Base-by-base conservation (phyloP, 2,888 invertebrate genomes). In the Agrochola circellaris region DNA sequence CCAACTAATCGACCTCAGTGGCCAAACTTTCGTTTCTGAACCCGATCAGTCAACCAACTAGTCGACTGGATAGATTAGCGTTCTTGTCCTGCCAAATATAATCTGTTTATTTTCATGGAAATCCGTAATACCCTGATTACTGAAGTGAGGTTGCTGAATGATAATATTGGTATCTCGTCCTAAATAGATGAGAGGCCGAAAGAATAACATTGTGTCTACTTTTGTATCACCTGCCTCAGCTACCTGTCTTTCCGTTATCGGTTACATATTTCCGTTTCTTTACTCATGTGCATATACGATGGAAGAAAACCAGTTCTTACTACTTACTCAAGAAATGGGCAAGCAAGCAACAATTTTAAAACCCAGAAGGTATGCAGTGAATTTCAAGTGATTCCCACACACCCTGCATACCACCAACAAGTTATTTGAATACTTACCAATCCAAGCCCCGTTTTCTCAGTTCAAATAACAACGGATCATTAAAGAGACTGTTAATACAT, bases 11-110 rank as follows among this genome's bases (percentile, higher is more conserved):
- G 54, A 77, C 75, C 76, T 73, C 68, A 71, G 58, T 68, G 68
- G 42, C 58, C 73, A 67, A 79, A 82, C 84, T 87, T 79, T 82
- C 75, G 83, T 84, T 78, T 82, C 68, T 60, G 48, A 64, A 65
- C 67, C 54, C 58, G 62, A 78, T 56, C 1, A 51, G 56, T 85
- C 77, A 34, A n/a, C 45, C 68, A 78, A 84, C 75, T 54, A 66
- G 78, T 84, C 75, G 73, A 74, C 45, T 9, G 56, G 60, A 67
- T 73, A 70, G 74, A 86, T 83, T 75, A 87, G 66, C 73, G 75
- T 73, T 69, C 61, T 74, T 61, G 79, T 84, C 75, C 73, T 79
- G 79, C 78, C 77, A 79, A 87, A 84, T 77, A 68, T 79, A 80
- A 74, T 86, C 73, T 81, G 79, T 85, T 81, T 78, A 65, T 74